phyloP scores from a whole-genome alignment of 92 coral and sea anemone genomes.

The Virgularia gustaviana region DNA sequence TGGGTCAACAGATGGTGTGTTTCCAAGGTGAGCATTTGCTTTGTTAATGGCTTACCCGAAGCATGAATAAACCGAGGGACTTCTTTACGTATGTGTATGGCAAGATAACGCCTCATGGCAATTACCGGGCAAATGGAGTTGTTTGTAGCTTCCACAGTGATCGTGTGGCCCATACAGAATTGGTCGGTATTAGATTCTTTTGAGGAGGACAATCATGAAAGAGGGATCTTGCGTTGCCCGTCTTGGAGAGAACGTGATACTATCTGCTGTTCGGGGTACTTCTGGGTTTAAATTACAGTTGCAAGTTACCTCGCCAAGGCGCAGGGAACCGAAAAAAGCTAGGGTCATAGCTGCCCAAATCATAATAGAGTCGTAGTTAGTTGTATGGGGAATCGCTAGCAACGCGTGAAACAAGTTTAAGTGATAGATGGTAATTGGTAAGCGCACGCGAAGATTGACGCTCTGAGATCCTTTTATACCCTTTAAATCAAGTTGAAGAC shows the following conservation, averaged over 20 bases:
- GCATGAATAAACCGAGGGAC: constrained; percentile 1
- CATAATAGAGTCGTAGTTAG: too few species aligned
- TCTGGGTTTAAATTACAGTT: neutral
- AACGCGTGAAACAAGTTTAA: constrained; percentile 11
- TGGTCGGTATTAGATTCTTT: constrained; percentile 37
- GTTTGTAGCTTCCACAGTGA: constrained; percentile 21
- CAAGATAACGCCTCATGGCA: constrained; percentile 22
- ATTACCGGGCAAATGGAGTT: constrained; percentile 25
- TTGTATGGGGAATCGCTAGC: too few species aligned
- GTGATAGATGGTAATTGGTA: constrained; percentile 43
- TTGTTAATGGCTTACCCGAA: constrained; percentile 6
- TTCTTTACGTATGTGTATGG: neutral
- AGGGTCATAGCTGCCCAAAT: constrained; percentile 45
- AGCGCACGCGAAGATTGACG: constrained; percentile 10
- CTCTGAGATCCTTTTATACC: constrained; percentile 52
- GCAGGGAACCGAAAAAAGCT: constrained; percentile 45
- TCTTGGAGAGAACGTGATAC: constrained; percentile 21
- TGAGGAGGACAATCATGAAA: too few species aligned
- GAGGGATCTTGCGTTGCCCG: neutral
- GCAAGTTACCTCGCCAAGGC: constrained; percentile 50
- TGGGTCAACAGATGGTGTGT: too few species aligned
- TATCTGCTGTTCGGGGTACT: constrained; percentile 18
- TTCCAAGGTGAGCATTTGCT: too few species aligned
- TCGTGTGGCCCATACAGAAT: constrained; percentile 37
- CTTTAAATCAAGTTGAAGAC: constrained; percentile 21